Base-by-base conservation (phyloP, 2,113 vertebrate genomes). In the Rhabdornis inornatus region DNA sequence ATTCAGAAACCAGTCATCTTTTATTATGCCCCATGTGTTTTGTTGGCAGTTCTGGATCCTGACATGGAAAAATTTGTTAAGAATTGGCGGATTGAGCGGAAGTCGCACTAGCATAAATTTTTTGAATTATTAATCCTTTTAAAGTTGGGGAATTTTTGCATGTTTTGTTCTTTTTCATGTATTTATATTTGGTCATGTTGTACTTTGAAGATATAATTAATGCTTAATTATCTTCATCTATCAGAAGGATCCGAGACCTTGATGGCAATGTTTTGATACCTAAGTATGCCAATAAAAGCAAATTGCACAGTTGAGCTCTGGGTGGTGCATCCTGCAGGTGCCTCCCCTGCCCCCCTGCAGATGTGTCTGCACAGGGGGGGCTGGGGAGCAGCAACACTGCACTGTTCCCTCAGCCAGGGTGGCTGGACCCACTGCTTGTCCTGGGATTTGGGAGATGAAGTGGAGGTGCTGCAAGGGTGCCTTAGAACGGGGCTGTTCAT, bases 221-320 rank as follows among this genome's bases (percentile, higher is more conserved):
- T 78, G 72, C 21, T 37, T 79, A 79, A 79, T 91, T 94, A 77
- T 78, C 74, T 89, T 87, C n/a, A 10, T 95, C 33, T 85, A 14
- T 85, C 53, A 79, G 83, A 93, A 95, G 82, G 66, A 72, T 95
- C 65, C 69, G 63, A 96, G 93, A 68, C 75, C 47, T 66, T n/a
- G 89, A 52, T 97, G 93, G 91, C 47, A 71, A 71, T 96, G 90
- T 95, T 97, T 96, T 95, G 89, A 96, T 93, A 92, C 95, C 93
- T 27, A 49, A 60, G 76, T 86, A 50, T 95, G 91, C 96, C 96
- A 97, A 98, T 98, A 98, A 98, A 98, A 96, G 7, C 65, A 28
- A 31, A 74, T 83, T 93, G 89, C 90, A 52, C 83, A 89, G 92
- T 57, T 55, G 95, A 89, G 94, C 68, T 95, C 87, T 75, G 92